These are phyloP conservation scores for Tenthredo distinguenda DNA, from an alignment of 2,888 invertebrate genomes.

Conservation along the genomic window DNA sequence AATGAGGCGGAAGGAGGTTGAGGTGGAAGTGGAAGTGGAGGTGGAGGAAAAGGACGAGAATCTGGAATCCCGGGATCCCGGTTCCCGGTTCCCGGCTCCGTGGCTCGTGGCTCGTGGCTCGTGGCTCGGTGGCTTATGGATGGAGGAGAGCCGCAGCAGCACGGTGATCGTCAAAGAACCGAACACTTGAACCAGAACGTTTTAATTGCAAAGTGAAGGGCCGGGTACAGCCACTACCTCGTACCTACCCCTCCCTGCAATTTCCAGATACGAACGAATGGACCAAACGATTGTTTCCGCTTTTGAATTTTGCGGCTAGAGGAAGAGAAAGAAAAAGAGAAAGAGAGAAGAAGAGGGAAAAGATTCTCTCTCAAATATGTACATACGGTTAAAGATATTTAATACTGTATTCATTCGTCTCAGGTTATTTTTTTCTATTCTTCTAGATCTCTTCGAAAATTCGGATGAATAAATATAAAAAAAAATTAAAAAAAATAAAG, in stretches of 20 bases:
- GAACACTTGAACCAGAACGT: slow-evolving; percentile 75
- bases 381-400: not conserved
- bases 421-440: not conserved
- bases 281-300: slow-evolving; percentile 44
- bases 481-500: too few relatives aligned
- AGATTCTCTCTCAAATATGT: not conserved
- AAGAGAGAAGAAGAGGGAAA: too few relatives aligned
- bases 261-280: slow-evolving; percentile 40
- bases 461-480: too few relatives aligned
- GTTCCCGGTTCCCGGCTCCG: slow-evolving; percentile 62
- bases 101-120: slow-evolving; percentile 62
- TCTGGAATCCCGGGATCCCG: slow-evolving; percentile 15
- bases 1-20: not conserved
- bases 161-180: slow-evolving; percentile 64
- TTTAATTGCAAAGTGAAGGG: slow-evolving; percentile 74
- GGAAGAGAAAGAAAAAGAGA: not conserved
- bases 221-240: slow-evolving; percentile 58
- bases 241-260: not conserved
- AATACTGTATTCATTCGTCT: too few relatives aligned
- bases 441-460: not conserved
- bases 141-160: slow-evolving; percentile 16
- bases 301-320: not conserved
- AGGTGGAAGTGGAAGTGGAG: not conserved
- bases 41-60: not conserved
- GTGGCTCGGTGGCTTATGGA: slow-evolving; percentile 61